Base-by-base conservation (phyloP, 2,797 vertebrate genomes). In the Pseudomugil gertrudae region DNA sequence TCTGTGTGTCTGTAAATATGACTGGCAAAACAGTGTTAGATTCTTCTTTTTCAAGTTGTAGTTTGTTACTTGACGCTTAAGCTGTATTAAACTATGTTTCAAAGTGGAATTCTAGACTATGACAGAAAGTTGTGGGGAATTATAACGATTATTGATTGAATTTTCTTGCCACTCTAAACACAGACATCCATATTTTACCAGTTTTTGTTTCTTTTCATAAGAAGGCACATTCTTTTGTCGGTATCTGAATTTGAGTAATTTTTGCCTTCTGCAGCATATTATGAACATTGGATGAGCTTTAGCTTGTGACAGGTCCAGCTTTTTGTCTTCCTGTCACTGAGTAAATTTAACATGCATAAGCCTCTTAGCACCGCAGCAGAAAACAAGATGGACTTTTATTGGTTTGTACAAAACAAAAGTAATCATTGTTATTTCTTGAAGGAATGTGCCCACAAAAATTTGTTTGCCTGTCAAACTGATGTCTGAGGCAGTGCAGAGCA, bases 341-440 rank as follows among this genome's bases (percentile, higher is more conserved):
- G 82, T 87, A 86, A 75, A 88, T 84, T 81, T 78, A 88, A 81
- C 77, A 83, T 5, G 40, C 45, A 6, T 89, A 84, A 90, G 80
- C 89, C 77, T 86, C 85, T 90, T 88, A 90, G 65, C 66, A 76
- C 62, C 69, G 76, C 77, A 65, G 71, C 53, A 40, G 60, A 64
- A 69, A 84, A 80, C 66, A 82, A 68, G 59, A 79, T 70, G 56
- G 80, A 79, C 74, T 81, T 87, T 80, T 82, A 72, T 80, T 77
- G 73, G 75, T 73, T 77, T 60, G 71, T 56, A 56, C 62, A 71
- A 87, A 87, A 81, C 76, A 86, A 85, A 85, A 77, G 65, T 87
- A 63, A 81, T 83, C 65, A 64, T 88, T 86, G 87, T 88, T 85
- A 78, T 35, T 73, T 52, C 69, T 79, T 73, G 62, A 84, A 85